These are phyloP conservation scores for Sciurus carolinensis DNA, from an alignment of 2,797 vertebrate genomes.

Conservation along the genomic window DNA sequence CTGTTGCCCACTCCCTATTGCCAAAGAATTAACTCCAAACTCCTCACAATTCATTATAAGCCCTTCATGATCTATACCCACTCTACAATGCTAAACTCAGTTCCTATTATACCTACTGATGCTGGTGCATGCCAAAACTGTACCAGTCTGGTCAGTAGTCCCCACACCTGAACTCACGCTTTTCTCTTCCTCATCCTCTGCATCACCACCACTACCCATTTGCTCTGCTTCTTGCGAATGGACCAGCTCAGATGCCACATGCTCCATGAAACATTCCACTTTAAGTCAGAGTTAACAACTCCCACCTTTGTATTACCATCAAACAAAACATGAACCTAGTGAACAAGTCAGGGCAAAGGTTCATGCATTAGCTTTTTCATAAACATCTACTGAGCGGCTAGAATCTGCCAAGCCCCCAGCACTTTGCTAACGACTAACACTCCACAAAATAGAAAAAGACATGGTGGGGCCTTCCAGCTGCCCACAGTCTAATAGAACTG, in stretches of 20 bases:
- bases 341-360: background rate
- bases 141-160: background rate
- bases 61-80: background rate
- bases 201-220: no score
- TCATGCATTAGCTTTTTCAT: background rate
- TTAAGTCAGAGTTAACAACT: background rate
- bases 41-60: background rate
- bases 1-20: background rate
- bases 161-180: background rate
- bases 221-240: background rate
- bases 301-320: background rate
- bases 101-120: background rate
- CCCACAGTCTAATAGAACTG: background rate
- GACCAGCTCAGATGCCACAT: background rate
- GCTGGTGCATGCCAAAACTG: background rate
- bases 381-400: background rate
- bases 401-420: background rate
- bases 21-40: slow-evolving; percentile 32
- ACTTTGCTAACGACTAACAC: background rate
- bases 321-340: slow-evolving; percentile 7
- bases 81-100: background rate
- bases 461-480: background rate
- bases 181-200: background rate
- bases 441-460: background rate
- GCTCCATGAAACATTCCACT: background rate